Conservation (phyloP, 2,888 invertebrate genomes). For the Eilema caniola region DNA sequence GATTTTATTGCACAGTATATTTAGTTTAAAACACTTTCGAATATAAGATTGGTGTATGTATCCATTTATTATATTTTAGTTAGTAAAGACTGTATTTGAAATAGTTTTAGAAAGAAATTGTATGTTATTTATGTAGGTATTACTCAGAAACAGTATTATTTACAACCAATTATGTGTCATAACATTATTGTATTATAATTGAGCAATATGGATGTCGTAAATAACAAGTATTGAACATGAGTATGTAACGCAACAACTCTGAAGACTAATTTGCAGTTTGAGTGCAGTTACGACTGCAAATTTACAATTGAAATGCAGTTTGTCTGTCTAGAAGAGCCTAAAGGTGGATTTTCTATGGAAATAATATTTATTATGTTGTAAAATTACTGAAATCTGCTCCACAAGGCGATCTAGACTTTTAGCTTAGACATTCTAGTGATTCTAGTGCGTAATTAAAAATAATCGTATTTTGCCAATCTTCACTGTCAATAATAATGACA, state of each 20-base stretch:
- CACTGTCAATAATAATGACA: slow-evolving; percentile 80
- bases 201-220: neutral
- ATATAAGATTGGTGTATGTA: slow-evolving; percentile 5
- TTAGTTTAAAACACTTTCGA: neutral
- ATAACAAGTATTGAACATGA: neutral
- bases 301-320: neutral
- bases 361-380: slow-evolving; percentile 13
- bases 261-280: neutral
- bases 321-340: neutral
- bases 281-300: neutral
- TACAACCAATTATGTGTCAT: neutral
- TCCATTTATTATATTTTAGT: slow-evolving; percentile 16
- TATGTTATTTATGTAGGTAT: slow-evolving; percentile 2
- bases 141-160: slow-evolving; percentile 8
- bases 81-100: slow-evolving; percentile 27
- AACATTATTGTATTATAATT: neutral
- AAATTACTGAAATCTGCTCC: slow-evolving; percentile 67
- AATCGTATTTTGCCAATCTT: slow-evolving; percentile 83
- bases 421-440: slow-evolving; percentile 69
- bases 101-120: slow-evolving; percentile 18
- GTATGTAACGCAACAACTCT: neutral
- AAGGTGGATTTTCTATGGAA: neutral
- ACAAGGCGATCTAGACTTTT: slow-evolving; percentile 60
- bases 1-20: slow-evolving; percentile 34
- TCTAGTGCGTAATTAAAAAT: slow-evolving; percentile 69